A percentile compares a stretch with the other conserved stretches of the same genome.
Conservation (phyloP, 1,140 invertebrate species). For the Caenorhabditis remanei region DNA sequence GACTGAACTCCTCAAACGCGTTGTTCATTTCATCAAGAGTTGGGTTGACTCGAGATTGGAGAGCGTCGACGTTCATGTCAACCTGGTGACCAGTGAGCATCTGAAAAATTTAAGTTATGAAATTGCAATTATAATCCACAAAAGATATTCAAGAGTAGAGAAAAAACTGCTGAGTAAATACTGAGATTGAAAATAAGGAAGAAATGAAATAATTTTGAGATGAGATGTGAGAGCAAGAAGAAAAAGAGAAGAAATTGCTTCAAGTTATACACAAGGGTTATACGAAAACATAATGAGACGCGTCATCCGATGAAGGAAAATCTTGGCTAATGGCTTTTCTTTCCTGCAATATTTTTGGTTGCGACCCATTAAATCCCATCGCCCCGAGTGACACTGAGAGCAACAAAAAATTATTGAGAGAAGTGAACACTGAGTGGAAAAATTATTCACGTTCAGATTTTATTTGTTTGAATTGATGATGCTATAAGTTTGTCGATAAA, state of each 20-base stretch:
- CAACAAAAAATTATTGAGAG: background rate
- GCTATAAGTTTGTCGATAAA: too few relatives aligned
- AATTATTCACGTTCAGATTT: too few relatives aligned
- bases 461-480: too few relatives aligned
- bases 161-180: background rate
- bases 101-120: background rate
- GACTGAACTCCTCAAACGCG: background rate
- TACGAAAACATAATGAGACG: conserved; percentile 53
- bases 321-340: conserved; percentile 52
- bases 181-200: background rate
- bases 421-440: background rate
- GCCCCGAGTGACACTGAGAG: background rate
- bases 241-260: conserved; percentile 28
- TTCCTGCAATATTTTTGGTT: conserved; percentile 9
- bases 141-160: too few relatives aligned
- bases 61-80: too few relatives aligned
- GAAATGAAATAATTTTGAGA: conserved; percentile 38
- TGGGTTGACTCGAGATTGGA: background rate
- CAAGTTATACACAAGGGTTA: conserved; percentile 48
- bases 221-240: conserved; percentile 13
- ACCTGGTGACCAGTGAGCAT: background rate
- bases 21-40: conserved; percentile 26
- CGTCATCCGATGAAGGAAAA: conserved; percentile 41
- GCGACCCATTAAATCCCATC: conserved; percentile 2
- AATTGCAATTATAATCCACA: background rate